phyloP scores from a whole-genome alignment of 2,888 invertebrate species.

The Coenonympha arcania region DNA sequence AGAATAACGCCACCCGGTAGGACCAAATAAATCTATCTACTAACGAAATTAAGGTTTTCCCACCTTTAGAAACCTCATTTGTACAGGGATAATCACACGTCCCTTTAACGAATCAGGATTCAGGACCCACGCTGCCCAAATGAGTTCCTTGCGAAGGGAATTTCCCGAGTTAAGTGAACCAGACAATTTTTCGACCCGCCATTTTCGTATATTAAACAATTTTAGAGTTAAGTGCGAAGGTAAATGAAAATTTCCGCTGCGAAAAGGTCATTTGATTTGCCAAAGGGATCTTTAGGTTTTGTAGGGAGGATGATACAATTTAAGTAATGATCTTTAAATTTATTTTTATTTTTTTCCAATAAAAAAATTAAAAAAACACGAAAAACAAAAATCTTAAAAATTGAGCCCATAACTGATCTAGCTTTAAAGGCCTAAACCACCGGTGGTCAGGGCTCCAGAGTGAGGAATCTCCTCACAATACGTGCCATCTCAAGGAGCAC shows the following conservation, averaged over 20 bases:
- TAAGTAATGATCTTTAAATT: no score
- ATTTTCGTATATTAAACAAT: not conserved
- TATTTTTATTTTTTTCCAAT: no score
- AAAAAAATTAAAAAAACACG: no score
- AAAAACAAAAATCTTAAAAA: no score
- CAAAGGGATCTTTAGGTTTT: no score
- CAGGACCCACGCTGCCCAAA: constrained; percentile 2
- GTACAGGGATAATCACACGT: constrained; percentile 17
- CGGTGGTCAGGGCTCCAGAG: no score
- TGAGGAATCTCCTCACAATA: no score
- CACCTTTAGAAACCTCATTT: constrained; percentile 12
- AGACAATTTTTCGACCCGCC: not conserved
- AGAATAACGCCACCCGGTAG: not conserved
- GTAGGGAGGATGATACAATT: no score
- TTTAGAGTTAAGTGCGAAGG: not conserved
- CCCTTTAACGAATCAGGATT: constrained; percentile 8
- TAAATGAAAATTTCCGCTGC: not conserved
- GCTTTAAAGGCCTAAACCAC: no score
- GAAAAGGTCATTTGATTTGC: no score
- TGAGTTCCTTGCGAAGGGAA: not conserved
- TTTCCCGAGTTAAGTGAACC: not conserved
- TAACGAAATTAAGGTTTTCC: not conserved
- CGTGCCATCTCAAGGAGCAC: no score
- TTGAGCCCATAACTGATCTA: no score
- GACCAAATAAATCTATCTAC: not conserved